These are phyloP conservation scores for Molossus molossus DNA, from an alignment of 2,797 vertebrate genomes.

Conservation along the genomic window DNA sequence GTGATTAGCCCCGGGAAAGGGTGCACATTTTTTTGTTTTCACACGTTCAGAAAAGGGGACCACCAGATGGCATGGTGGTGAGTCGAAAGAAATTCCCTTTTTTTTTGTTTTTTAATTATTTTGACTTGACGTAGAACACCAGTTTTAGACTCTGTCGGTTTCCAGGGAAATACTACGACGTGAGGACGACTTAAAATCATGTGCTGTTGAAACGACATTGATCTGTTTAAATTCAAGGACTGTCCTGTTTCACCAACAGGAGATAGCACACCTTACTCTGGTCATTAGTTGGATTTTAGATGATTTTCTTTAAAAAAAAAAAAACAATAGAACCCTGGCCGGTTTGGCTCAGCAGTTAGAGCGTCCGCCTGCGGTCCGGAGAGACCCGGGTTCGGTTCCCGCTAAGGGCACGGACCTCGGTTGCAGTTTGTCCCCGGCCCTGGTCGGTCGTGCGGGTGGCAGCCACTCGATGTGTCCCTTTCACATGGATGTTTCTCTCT, in stretches of 20 bases:
- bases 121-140: neutral
- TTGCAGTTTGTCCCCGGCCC: too few species aligned
- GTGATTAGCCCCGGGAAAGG: neutral
- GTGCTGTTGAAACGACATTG: fast-evolving
- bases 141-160: neutral
- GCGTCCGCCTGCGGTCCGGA: too few species aligned
- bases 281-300: neutral
- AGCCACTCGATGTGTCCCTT: too few species aligned
- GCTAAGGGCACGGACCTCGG: too few species aligned
- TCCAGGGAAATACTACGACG: neutral
- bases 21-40: neutral
- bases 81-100: neutral
- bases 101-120: neutral
- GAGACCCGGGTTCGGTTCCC: too few species aligned
- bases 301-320: neutral
- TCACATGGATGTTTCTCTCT: too few species aligned
- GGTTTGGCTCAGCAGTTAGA: too few species aligned
- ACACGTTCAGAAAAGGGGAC: neutral
- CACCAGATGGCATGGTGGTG: fast-evolving
- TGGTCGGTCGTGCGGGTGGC: too few species aligned
- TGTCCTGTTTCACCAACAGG: neutral
- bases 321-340: too few species aligned
- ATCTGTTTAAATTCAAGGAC: too few species aligned
- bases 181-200: too few species aligned
- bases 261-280: fast-evolving